Percentiles rank a stretch among this genome's conserved stretches.
Evolutionary conservation across 2,797 vertebrate species (phyloP).

Genomic region (Prionace glauca): DNA sequence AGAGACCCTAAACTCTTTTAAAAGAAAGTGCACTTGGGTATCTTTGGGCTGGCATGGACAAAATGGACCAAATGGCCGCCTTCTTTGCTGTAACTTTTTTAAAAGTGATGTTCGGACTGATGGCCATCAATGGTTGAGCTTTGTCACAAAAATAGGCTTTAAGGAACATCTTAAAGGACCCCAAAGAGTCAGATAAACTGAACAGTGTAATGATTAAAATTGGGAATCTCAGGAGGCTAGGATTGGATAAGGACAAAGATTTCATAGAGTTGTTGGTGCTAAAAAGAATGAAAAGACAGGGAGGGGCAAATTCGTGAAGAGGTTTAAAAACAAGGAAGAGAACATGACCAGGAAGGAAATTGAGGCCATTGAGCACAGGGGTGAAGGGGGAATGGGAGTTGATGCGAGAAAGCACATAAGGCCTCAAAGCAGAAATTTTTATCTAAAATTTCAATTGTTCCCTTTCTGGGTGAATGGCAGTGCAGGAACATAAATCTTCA

Average conservation of each 20-base stretch:
- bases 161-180: background rate
- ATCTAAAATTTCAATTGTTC: background rate
- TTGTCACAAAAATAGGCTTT: background rate
- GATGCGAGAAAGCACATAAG: background rate
- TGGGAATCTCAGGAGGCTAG: no score
- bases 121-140: no score
- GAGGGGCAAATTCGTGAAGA: background rate
- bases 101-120: background rate
- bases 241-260: background rate
- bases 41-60: no score
- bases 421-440: no score
- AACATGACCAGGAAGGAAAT: background rate
- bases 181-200: no score
- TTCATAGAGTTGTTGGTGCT: background rate
- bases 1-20: no score
- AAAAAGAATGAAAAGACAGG: background rate
- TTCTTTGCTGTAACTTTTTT: no score
- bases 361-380: background rate
- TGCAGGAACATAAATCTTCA: background rate
- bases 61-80: no score
- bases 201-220: background rate
- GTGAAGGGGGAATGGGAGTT: background rate
- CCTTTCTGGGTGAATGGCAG: background rate
- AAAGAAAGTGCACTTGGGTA: no score
- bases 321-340: background rate